phyloP scores from a whole-genome alignment of 1,140 invertebrate genomes.

The Drosophila bocki region DNA sequence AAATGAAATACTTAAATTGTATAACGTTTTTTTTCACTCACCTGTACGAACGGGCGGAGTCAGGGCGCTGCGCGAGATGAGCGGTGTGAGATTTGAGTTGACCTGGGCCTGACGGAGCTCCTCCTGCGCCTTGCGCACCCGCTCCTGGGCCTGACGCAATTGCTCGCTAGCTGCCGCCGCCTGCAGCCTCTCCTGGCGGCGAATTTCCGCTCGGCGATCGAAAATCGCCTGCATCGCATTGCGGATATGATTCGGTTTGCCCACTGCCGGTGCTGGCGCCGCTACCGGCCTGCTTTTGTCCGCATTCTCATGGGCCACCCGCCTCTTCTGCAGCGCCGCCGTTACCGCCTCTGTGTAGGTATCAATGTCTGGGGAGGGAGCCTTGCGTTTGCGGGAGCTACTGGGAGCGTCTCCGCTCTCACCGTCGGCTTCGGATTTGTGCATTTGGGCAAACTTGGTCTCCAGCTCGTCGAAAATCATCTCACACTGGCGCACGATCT shows the following conservation, averaged over 20 bases:
- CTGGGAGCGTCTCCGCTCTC: constrained; percentile 12
- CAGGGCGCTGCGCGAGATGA: constrained; percentile 68
- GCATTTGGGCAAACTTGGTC: constrained; percentile 71
- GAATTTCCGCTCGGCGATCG: constrained; percentile 66
- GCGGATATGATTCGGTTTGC: constrained; percentile 76
- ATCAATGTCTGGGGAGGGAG: constrained; percentile 68
- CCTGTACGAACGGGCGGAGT: constrained; percentile 61
- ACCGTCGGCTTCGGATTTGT: constrained; percentile 43
- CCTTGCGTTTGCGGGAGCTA: constrained; percentile 61
- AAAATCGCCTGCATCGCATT: constrained; percentile 83
- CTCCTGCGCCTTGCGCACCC: constrained; percentile 69
- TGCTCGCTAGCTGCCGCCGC: constrained; percentile 63
- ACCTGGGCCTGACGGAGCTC: constrained; percentile 59
- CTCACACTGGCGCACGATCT: constrained; percentile 90
- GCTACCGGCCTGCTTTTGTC: constrained; percentile 50
- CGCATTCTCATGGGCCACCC: constrained; percentile 85
- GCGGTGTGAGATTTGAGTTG: constrained; percentile 65
- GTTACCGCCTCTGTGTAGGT: constrained; percentile 58
- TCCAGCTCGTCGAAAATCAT: constrained; percentile 89
- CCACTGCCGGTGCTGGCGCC: background rate
- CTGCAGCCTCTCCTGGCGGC: constrained; percentile 64
- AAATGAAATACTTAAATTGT: no score
- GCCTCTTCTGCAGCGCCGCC: constrained; percentile 78
- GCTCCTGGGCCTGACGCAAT: constrained; percentile 68
- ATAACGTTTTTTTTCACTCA: constrained; percentile 1